Base-by-base conservation (phyloP, 2,113 vertebrate species). In the Setophaga kirtlandii region DNA sequence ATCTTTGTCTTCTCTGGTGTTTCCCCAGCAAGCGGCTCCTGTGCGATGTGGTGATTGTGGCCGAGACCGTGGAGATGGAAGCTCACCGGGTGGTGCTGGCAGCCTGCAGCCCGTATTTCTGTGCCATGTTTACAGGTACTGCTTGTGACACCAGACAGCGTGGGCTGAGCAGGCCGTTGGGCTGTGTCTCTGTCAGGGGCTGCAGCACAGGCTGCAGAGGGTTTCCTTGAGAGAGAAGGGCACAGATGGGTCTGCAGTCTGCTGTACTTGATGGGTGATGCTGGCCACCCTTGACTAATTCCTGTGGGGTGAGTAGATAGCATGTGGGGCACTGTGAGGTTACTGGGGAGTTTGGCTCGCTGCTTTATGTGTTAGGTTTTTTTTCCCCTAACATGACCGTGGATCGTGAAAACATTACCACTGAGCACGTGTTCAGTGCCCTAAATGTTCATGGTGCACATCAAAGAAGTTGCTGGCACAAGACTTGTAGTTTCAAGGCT, bases 121-220 rank as follows among this genome's bases (percentile, higher is more conserved):
- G 98, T 97, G 99, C 99, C 11, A 99, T 99, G 99, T 99, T 99
- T 97, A 99, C 99, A 98, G 99, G 99, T 99, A 98, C 64, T 52
- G 20, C 62, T 42, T 33, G 31, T 25, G 12, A 30, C 37, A 19
- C 30, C 65, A 52, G 22, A 3, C 53, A 53, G 39, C 9, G 4
- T 0, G 10, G 16, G 14, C 55, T n/a, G 49, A 33, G 15, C 0
- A 1, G 49, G 41, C 44, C 28, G 0, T 3, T 73, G 16, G 77
- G 56, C 65, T 52, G 49, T 14, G n/a, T 33, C 47, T 74, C 41
- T 2, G 5, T 12, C 55, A 73, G 64, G 75, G 62, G 55, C 59
- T 63, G 86, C 56, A 70, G 80, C 71, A 31, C 25, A 24, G 41
- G 39, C 47, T 35, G 83, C 37, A 68, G 39, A 8, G 30, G 76